phyloP scores from a whole-genome alignment of 35 echinoderm and acorn worm species.

The Apostichopus japonicus region DNA sequence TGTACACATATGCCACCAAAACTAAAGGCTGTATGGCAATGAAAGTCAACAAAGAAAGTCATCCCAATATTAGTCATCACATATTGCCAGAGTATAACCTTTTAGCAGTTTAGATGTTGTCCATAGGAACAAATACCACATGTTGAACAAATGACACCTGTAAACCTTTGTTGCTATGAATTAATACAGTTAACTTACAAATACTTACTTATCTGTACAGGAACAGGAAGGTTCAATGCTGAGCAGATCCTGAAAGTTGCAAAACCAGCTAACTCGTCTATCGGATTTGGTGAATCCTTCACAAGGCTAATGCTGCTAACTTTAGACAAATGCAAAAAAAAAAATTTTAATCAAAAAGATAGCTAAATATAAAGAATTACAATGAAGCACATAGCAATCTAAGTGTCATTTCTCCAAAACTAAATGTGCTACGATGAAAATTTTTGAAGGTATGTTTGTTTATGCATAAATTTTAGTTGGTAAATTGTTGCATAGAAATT shows the following conservation, averaged over 20 bases:
- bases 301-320: not conserved
- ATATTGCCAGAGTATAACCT: not conserved
- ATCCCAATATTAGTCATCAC: not conserved
- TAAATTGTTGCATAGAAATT: too few species aligned
- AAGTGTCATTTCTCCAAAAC: too few species aligned
- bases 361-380: too few species aligned
- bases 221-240: not conserved
- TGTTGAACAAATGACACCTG: too few species aligned
- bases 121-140: not conserved
- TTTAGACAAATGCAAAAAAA: not conserved
- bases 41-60: not conserved
- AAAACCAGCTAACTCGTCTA: not conserved
- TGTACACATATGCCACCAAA: too few species aligned
- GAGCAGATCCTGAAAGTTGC: not conserved
- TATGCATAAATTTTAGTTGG: too few species aligned
- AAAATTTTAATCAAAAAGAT: too few species aligned
- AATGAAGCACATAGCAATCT: too few species aligned
- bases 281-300: not conserved
- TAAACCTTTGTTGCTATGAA: too few species aligned
- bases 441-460: too few species aligned
- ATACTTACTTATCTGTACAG: constrained; percentile 2
- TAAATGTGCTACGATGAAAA: too few species aligned
- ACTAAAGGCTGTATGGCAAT: not conserved
- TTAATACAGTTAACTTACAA: too few species aligned
- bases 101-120: not conserved